Evolutionary conservation across 2,888 invertebrate genomes (phyloP), one percentile per base, ranked within the genome.

Genomic region (Scelioninae gen. 1): DNA sequence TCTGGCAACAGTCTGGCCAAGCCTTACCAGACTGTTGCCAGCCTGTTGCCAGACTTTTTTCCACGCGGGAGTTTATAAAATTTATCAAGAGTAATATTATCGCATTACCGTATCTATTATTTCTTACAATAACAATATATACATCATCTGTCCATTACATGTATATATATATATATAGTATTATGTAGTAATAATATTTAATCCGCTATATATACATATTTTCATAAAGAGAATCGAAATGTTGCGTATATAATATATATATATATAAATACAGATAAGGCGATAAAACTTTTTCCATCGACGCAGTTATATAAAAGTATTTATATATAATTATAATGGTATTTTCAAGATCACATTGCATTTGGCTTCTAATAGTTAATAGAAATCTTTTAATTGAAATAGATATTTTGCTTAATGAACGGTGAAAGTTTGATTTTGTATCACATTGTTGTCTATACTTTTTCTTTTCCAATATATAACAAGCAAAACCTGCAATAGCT

Each of bases 351-450:
- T 77, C 53, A 62, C 62, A 40, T 71, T 53, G 68, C 60, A 23
- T 13, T 31, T 34, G 23, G 29, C 62, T 51, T 53, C n/a, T 34
- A n/a, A n/a, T n/a, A 16, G 32, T 69, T 55, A 40, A 62, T 55
- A 40, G 16, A 71, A 62, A 47, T 38, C 11, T n/a, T 66, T 66
- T 74, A 80, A 80, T 68, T 80, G 80, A 74, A 72, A 68, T 74
- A 74, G 68, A 74, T 74, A 74, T 80, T 72, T 80, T 68, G n/a
- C 55, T 68, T 80, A 80, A 80, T 72, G 80, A 80, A 74, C 74
- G 68, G 80, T 74, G 80, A 74, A 80, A 80, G 80, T 74, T 13
- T 38, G 80, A 74, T 74, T 74, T 23, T 40, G 55, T 74, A 74
- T 74, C 80, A 62, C 74, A 72, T 80, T 66, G 51, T 66, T 60